Evolutionary conservation across 2,888 invertebrate genomes (phyloP), one percentile per base, ranked within the genome.

Genomic region (Caenorhabditis wallacei): DNA sequence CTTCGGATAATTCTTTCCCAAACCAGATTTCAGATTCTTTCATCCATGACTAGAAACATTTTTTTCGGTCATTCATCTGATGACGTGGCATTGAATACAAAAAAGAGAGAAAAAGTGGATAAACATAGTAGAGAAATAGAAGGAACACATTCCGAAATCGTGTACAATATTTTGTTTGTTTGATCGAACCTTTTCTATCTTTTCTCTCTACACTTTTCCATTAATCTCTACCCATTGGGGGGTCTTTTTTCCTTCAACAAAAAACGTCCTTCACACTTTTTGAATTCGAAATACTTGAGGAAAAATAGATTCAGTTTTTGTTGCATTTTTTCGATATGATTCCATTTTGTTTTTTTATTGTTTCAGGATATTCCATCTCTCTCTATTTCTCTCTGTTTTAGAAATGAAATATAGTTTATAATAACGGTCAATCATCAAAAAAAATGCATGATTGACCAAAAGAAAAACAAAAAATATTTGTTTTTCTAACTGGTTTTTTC

Each of bases 241-340:
- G n/a, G 37, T 18, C 7, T 8, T 40, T 20, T 16, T 43, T 20
- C 3, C 24, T 30, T 30, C 20, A 35, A 51, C 48, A 66, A 53
- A 66, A 66, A 53, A 66, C 24, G 71, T 59, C 59, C 61, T 71
- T 71, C 71, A 61, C 61, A 61, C 51, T 61, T 71, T 71, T 71
- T 24, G 56, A 57, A 57, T 54, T 57, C 40, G 35, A 24, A 61
- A 61, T 71, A 61, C 59, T 71, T 71, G 71, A 59, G 18, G 18
- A 22, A 56, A 46, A 30, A 70, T 56, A n/a, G n/a, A 70, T 54
- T 43, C 22, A 18, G 48, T 68, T 11, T 57, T 43, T 59, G 35
- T 48, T 56, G 54, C 69, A 69, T 24, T 40, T 24, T 51, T 51
- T 51, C 18, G 11, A 40, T 30, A 30, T 30, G 11, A 2, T 10